phyloP scores from a whole-genome alignment of 2,113 vertebrate genomes.

The Corvus moneduloides region DNA sequence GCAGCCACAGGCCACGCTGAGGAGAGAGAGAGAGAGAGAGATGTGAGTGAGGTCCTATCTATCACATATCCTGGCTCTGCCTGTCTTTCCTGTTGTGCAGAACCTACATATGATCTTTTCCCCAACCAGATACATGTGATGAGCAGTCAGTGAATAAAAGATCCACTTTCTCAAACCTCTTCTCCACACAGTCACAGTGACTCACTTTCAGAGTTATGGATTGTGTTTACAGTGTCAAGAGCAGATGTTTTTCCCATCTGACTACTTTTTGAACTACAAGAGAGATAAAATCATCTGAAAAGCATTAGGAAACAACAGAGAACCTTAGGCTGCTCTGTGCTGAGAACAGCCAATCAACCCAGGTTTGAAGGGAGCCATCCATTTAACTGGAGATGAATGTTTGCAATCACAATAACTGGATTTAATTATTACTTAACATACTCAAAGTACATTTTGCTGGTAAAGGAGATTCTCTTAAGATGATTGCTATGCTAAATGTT shows the following conservation, averaged over 20 bases:
- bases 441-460: background rate
- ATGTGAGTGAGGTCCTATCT: fast-evolving
- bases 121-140: background rate
- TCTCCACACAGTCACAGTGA: background rate
- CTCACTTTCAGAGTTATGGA: background rate
- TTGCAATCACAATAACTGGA: background rate
- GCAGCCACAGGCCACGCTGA: fast-evolving
- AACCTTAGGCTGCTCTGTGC: background rate
- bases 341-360: background rate
- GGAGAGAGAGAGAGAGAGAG: too few relatives aligned
- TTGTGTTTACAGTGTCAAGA: background rate
- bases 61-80: background rate
- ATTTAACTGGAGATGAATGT: background rate
- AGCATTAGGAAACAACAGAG: background rate
- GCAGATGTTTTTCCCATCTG: background rate
- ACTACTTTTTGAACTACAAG: background rate
- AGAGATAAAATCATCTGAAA: background rate
- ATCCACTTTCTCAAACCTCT: background rate
- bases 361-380: background rate
- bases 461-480: background rate
- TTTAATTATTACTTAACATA: background rate
- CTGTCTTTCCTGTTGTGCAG: background rate
- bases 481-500: background rate
- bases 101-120: background rate
- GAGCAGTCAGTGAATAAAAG: background rate